A percentile compares a stretch with the other conserved stretches of the same genome.
These are phyloP conservation scores for Bungarus multicinctus DNA, from an alignment of 2,113 vertebrate genomes.

Conservation along the genomic window DNA sequence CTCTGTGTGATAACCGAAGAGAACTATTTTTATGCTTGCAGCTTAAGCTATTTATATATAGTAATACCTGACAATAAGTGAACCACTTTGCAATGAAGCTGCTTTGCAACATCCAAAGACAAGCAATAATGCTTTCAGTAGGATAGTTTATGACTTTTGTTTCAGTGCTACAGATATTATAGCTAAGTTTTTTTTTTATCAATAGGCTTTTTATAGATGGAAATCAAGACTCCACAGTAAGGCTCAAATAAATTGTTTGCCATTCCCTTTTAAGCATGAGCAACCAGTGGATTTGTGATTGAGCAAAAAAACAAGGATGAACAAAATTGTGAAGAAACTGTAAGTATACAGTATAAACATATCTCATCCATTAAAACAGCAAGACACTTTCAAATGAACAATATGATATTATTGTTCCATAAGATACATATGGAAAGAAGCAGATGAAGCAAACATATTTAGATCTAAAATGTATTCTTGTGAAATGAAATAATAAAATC, in stretches of 20 bases:
- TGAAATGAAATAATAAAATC: neutral
- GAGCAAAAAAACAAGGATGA: neutral
- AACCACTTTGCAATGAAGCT: neutral
- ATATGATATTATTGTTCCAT: no score
- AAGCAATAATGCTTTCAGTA: neutral
- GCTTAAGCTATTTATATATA: neutral
- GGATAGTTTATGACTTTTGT: neutral
- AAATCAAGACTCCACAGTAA: neutral
- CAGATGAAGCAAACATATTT: neutral
- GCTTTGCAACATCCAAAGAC: slow-evolving; percentile 10
- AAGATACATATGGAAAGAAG: neutral
- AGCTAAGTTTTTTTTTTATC: neutral
- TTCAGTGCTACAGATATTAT: neutral
- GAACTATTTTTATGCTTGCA: neutral
- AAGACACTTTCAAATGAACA: neutral
- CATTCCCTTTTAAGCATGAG: neutral
- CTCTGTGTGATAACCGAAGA: neutral
- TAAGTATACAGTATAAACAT: neutral
- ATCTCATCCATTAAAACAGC: neutral
- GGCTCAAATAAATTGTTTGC: neutral
- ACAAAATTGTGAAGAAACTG: neutral
- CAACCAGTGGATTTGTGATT: neutral
- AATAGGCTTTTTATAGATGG: neutral
- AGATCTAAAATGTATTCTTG: neutral
- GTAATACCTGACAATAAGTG: neutral